Base-by-base conservation (phyloP, 2,113 vertebrate species). In the Climacteris rufus region DNA sequence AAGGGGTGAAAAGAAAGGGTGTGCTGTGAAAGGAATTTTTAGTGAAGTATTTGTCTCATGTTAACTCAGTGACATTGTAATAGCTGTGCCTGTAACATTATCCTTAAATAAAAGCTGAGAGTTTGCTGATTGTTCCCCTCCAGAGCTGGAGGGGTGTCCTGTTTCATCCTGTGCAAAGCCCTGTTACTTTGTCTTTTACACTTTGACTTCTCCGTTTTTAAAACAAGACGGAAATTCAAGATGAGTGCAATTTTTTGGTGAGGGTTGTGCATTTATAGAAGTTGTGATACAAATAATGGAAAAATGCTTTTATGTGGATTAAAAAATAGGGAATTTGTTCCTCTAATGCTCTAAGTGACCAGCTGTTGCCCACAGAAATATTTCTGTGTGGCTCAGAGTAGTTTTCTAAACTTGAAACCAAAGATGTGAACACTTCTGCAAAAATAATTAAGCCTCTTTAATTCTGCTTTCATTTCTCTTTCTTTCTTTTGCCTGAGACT, bases 1-100 rank as follows among this genome's bases (percentile, higher is more conserved):
- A 56, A 87, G 65, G 39, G 7, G 15, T 86, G 28, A 45, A 45
- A 76, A 86, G 39, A 31, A 71, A 87, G 50, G 10, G 8, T 57
- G 57, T 66, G 64, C 40, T 68, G 14, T 7, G 4, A 50, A 77
- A 93, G 64, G 60, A 63, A 20, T 70, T 92, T 86, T 78, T 61
- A 23, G 18, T 18, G 80, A 71, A 60, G 8, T 40, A 3, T 78
- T 83, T 90, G 83, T 85, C 28, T 79, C 25, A 3, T 23, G 24
- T 90, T 63, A 35, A 49, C 47, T 83, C 4, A 0, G 68, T 78
- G 74, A 78, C 49, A 39, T 53, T 90, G 44, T 74, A 66, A 57
- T 39, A 75, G 91, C 52, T 31, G 39, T 45, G 47, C 52, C 72
- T 78, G 80, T 87, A 92, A 89, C 81, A 15, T 64, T 81, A 92